These are phyloP conservation scores for Epirrhoe alternata DNA, from an alignment of 2,888 invertebrate species.

Conservation along the genomic window DNA sequence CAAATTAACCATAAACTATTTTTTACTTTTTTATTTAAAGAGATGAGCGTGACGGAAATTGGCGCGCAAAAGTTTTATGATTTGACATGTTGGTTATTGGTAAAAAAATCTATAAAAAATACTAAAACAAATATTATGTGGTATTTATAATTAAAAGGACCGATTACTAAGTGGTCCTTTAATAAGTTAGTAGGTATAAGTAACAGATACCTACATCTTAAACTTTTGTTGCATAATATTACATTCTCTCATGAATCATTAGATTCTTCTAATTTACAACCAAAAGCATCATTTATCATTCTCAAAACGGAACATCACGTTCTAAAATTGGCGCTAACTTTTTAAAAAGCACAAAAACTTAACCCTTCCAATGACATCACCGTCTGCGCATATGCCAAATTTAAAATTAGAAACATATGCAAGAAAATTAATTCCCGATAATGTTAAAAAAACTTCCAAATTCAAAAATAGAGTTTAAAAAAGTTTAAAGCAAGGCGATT, in stretches of 20 bases:
- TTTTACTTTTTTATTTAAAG: constrained; percentile 54
- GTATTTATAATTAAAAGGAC: too few species aligned
- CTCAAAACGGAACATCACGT: constrained; percentile 50
- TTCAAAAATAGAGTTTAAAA: constrained; percentile 53
- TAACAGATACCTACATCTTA: too few species aligned
- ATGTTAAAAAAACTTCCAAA: constrained; percentile 46
- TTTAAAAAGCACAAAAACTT: constrained; percentile 47
- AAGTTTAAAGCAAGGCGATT: constrained; percentile 42
- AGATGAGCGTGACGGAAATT: constrained; percentile 1
- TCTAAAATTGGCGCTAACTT: constrained; percentile 51
- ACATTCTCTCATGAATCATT: background rate
- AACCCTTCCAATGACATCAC: constrained; percentile 81
- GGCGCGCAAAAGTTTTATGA: background rate
- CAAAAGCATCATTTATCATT: constrained; percentile 5
- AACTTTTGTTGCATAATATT: background rate
- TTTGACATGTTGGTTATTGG: background rate
- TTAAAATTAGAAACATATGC: constrained; percentile 81
- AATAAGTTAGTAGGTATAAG: too few species aligned
- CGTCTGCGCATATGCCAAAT: constrained; percentile 80
- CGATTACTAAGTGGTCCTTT: too few species aligned
- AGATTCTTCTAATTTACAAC: background rate
- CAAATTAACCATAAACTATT: constrained; percentile 72
- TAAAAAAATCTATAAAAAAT: background rate
- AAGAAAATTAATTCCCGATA: constrained; percentile 57
- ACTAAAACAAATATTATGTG: too few species aligned